Conservation (phyloP, 2,888 invertebrate genomes). For the Drosophila meridiana region DNA sequence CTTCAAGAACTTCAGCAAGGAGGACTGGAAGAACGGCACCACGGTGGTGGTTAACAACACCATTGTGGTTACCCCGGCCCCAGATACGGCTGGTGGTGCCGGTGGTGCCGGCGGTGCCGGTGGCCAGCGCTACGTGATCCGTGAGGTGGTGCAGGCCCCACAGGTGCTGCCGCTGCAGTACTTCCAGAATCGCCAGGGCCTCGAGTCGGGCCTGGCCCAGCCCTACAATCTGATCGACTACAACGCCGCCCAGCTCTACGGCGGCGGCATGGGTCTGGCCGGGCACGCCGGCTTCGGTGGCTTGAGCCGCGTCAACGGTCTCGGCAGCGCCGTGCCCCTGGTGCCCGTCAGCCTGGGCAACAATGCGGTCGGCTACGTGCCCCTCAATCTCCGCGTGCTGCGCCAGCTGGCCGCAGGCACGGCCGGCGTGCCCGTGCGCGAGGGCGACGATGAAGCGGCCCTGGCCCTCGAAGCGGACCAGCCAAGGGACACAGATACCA, state of each 20-base stretch:
- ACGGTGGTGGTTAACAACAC: constrained; percentile 12
- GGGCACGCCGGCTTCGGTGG: constrained; percentile 7
- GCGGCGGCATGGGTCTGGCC: neutral
- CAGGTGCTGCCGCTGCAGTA: constrained; percentile 32
- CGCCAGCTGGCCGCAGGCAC: constrained; percentile 34
- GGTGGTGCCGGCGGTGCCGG: too few species aligned
- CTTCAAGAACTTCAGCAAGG: neutral
- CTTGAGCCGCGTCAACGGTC: neutral
- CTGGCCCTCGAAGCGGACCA: neutral
- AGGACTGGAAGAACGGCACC: constrained; percentile 12
- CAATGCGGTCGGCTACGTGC: constrained; percentile 65
- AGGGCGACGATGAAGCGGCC: constrained; percentile 27
- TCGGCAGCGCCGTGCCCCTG: constrained; percentile 39
- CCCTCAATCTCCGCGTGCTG: constrained; percentile 59
- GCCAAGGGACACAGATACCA: neutral
- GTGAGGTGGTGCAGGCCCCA: constrained; percentile 1
- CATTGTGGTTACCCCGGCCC: neutral
- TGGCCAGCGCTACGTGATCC: neutral
- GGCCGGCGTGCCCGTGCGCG: constrained; percentile 22
- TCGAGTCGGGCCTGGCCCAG: neutral
- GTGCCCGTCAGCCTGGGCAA: constrained; percentile 62
- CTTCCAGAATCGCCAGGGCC: constrained; percentile 44
- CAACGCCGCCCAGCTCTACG: constrained; percentile 30
- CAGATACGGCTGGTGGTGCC: too few species aligned
- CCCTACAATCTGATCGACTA: constrained; percentile 44